Evolutionary conservation across 2,797 vertebrate species (phyloP), one percentile per base, ranked within the genome.

Genomic region (Cryptoblepharus egeriae): DNA sequence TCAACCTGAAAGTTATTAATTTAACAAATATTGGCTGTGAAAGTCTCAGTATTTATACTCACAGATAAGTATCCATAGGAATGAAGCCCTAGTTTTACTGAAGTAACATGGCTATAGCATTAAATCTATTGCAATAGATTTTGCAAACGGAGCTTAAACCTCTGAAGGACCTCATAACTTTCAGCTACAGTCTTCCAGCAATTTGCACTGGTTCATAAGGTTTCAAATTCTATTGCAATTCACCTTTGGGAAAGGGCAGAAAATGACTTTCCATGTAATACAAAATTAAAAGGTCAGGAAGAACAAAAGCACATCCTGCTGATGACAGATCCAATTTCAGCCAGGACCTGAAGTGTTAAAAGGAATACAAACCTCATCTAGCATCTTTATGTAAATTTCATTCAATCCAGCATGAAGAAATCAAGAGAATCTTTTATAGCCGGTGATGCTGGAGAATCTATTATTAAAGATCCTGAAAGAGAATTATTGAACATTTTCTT

Each of bases 181-280:
- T 8, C 5, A 12, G 24, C 3, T 52, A 1, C 60, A 49, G 42
- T 42, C 4, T 37, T 35, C 39, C 79, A 28, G 22, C 18, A 49
- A 76, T 67, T 87, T 71, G 52, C 2, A 13, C 74, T 77, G 58
- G 24, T 69, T 7, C 42, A 30, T 52, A 79, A 75, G 80, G 16
- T 24, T 73, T 30, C 57, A 30, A 35, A 68, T 45, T 32, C 4
- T 16, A 52, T 20, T 45, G 35, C 60, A 39, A 28, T 77, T 61
- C 24, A 82, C 37, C 26, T 52, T 75, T 61, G 37, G 39, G 35
- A 61, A 75, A 75, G 49, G 28, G 13, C 45, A 74, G 22, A 45
- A 71, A 45, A 68, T 10, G 52, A 64, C 80, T 75, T 80, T 12
- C 4, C 35, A 39, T 16, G n/a, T 26, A 58, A 5, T 71, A 77